Base-by-base conservation (phyloP, 2,888 invertebrate species). In the Nysson spinosus region DNA sequence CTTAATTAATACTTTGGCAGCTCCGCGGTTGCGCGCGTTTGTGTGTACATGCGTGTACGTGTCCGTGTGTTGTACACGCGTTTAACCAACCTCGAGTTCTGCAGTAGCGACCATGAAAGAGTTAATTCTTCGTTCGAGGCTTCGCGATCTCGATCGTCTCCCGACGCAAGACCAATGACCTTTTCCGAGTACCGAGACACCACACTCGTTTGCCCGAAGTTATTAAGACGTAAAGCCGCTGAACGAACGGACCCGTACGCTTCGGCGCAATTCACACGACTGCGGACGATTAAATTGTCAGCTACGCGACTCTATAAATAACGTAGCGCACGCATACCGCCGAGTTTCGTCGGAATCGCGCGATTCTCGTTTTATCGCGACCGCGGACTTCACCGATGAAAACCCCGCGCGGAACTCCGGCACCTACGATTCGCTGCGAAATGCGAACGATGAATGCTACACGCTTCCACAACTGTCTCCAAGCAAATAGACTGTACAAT, bases 301-400 rank as follows among this genome's bases (percentile, higher is more conserved):
- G 72, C 76, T 66, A 77, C 71, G 71, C 68, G 75, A 56, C 69
- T 75, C 77, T 77, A 77, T 77, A 77, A 77, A 77, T 77, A 77
- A 77, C 72, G 61, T 64, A 69, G 72, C 69, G 62, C 60, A 55
- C 57, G 62, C 75, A 63, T 57, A 54, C 67, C 58, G 37, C 24
- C 42, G 56, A 39, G 60, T 65, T 61, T 64, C 62, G 50, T 14
- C 55, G 52, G 62, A 56, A 68, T 71, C 73, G 54, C 60, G 46
- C 46, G 69, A 52, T 55, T 42, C 72, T 63, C 67, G 61, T 75
- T 75, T 72, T 51, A 69, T 60, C 73, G 58, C 55, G 60, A 19
- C 35, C 39, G 39, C 43, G 68, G 24, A 4, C 32, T 34, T 12
- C 32, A 30, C 35, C 68, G 68, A 63, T 69, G 64, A 54, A 64